Conservation (phyloP, 2,797 vertebrate species). For the Helarctos malayanus region DNA sequence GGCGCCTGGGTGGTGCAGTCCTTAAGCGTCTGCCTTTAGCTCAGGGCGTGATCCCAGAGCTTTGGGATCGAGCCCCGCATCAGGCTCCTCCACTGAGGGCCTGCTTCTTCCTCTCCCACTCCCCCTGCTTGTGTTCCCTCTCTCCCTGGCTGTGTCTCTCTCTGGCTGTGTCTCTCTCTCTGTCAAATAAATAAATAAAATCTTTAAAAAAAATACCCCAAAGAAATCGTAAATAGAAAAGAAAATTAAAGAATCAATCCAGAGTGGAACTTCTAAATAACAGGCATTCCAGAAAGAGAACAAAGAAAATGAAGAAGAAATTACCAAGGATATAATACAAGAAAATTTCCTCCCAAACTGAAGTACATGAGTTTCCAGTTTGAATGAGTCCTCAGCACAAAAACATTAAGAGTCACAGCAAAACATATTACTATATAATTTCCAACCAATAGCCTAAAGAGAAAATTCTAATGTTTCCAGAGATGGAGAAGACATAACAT, state of each 20-base stretch:
- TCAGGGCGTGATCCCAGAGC: too few species aligned
- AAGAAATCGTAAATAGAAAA: slow-evolving; percentile 32
- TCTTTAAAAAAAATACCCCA: too few species aligned
- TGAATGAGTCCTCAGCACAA: neutral
- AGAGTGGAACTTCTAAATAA: slow-evolving; percentile 47
- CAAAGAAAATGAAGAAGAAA: neutral
- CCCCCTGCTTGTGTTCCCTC: too few species aligned
- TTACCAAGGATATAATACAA: slow-evolving; percentile 23
- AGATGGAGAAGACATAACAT: neutral
- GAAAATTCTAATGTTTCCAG: slow-evolving; percentile 17
- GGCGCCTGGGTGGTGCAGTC: too few species aligned
- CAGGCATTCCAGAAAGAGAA: slow-evolving; percentile 24
- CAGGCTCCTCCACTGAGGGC: too few species aligned
- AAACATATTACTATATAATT: slow-evolving; percentile 16
- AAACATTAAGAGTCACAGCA: neutral
- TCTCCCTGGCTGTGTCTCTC: too few species aligned
- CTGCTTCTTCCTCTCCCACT: too few species aligned
- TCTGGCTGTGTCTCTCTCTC: too few species aligned
- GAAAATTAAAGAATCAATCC: neutral
- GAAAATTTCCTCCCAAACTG: neutral
- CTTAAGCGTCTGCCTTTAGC: too few species aligned
- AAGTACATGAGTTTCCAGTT: slow-evolving; percentile 40
- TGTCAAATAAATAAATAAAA: too few species aligned
- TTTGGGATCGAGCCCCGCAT: too few species aligned
- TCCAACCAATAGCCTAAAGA: neutral